phyloP scores from a whole-genome alignment of 2,888 invertebrate genomes.

The Pharmacophagus antenor region DNA sequence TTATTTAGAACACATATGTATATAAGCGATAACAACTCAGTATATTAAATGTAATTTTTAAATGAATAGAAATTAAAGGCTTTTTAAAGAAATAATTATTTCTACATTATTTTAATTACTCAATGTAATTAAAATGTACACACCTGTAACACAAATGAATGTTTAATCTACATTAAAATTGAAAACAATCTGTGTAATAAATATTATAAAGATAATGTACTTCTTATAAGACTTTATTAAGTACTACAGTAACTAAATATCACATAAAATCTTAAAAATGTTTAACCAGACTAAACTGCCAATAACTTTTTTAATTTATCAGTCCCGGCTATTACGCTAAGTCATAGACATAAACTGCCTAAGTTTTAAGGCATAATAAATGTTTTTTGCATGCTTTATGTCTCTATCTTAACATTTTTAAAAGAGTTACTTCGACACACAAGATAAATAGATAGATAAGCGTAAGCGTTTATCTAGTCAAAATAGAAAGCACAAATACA shows the following conservation, averaged over 20 bases:
- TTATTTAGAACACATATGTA: neutral
- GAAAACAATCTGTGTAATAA: neutral
- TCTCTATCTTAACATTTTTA: neutral
- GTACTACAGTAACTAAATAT: slow-evolving; percentile 4
- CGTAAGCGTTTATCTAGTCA: too few relatives aligned
- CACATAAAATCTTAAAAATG: slow-evolving; percentile 16
- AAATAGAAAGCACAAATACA: too few relatives aligned
- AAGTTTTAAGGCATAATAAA: slow-evolving; percentile 19
- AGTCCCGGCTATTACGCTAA: slow-evolving; percentile 12
- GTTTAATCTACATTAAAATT: too few relatives aligned
- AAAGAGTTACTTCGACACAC: too few relatives aligned
- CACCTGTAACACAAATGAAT: too few relatives aligned
- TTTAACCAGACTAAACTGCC: slow-evolving; percentile 15
- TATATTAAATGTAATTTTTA: too few relatives aligned
- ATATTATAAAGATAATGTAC: neutral
- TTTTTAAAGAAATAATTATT: too few relatives aligned
- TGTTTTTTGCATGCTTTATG: neutral
- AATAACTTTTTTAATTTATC: slow-evolving; percentile 26
- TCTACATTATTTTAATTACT: too few relatives aligned
- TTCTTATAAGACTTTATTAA: slow-evolving; percentile 11
- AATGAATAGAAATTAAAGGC: too few relatives aligned
- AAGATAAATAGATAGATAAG: too few relatives aligned
- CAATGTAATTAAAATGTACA: too few relatives aligned
- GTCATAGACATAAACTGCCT: slow-evolving; percentile 12
- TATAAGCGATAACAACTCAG: neutral